Evolutionary conservation across 2,113 vertebrate species (phyloP), one percentile per base, ranked within the genome.

Genomic region (Brachyistius frenatus): DNA sequence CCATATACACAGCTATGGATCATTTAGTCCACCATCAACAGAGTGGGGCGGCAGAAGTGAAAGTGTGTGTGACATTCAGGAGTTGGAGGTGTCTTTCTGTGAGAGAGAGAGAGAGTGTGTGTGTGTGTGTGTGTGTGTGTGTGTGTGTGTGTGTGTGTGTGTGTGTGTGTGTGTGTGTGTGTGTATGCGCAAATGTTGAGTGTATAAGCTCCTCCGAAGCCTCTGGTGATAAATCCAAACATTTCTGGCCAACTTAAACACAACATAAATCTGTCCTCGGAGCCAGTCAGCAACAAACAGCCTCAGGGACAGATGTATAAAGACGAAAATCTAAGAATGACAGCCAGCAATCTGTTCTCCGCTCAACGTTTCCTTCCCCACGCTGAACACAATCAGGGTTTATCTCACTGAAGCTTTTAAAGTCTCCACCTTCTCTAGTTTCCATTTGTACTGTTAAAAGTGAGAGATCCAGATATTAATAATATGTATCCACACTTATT

Each of bases 1-100:
- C 74, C 83, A 88, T 89, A 90, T 85, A 92, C 87, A 87, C 61
- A 3, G 82, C 78, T 56, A 85, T 86, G 92, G 90, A 89, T 89
- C 90, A 89, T 94, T 93, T 92, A 89, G 75, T 57, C 16, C 77
- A 66, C 57, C 84, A 53, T 88, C 83, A 87, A 89, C 89, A 85
- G 71, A 83, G 70, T 14, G 36, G 49, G 54, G 75, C 73, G 54
- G 73, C 57, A 79, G 69, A 60, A 91, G 68, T 74, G 46, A 78
- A 85, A 83, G 74, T 47, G 32, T 41, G 75, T 85, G 89, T 82
- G 80, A 84, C 83, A 69, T 81, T 85, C 53, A 57, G 65, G 47
- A 81, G 68, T 23, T 66, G 32, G 73, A 87, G 78, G 74, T 84
- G 68, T 86, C 44, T n/a, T 16, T 54, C 5, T 56, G 53, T 67